phyloP scores from a whole-genome alignment of 2,113 vertebrate species.

The Sinocyclocheilus anophthalmus region DNA sequence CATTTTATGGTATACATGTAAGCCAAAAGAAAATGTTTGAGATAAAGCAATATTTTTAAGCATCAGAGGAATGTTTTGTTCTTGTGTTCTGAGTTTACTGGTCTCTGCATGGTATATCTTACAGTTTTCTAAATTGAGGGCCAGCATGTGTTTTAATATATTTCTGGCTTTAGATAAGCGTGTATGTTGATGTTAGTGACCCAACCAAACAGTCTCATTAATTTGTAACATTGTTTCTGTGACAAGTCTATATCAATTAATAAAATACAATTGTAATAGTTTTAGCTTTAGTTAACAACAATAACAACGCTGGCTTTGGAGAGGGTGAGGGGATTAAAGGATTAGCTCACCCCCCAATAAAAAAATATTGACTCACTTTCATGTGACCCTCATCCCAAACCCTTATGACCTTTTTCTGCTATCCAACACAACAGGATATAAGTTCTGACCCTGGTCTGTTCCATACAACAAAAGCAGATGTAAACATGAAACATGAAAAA shows the following conservation, averaged over 20 bases:
- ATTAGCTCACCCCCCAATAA: too few species aligned
- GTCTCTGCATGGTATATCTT: not conserved
- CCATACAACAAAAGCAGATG: not conserved
- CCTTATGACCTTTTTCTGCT: not conserved
- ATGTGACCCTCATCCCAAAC: too few species aligned
- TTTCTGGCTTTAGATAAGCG: constrained; percentile 15
- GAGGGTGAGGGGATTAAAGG: too few species aligned
- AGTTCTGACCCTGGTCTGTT: not conserved
- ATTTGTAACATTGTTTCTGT: too few species aligned
- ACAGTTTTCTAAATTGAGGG: not conserved
- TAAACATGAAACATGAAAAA: too few species aligned
- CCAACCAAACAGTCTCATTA: too few species aligned
- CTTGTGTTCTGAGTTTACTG: not conserved
- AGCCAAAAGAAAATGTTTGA: not conserved
- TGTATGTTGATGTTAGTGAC: constrained; percentile 12
- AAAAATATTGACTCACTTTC: too few species aligned
- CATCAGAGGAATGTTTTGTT: not conserved
- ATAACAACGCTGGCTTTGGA: too few species aligned
- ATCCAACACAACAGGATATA: not conserved
- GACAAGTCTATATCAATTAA: too few species aligned
- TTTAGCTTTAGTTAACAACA: too few species aligned
- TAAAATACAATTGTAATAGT: too few species aligned
- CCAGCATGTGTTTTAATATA: constrained; percentile 21
- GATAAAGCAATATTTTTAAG: not conserved
- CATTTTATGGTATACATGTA: not conserved